Percentiles rank a stretch among this genome's conserved stretches.
Evolutionary conservation across 2,113 vertebrate genomes (phyloP).

Genomic region (Callochromis pleurospilus): DNA sequence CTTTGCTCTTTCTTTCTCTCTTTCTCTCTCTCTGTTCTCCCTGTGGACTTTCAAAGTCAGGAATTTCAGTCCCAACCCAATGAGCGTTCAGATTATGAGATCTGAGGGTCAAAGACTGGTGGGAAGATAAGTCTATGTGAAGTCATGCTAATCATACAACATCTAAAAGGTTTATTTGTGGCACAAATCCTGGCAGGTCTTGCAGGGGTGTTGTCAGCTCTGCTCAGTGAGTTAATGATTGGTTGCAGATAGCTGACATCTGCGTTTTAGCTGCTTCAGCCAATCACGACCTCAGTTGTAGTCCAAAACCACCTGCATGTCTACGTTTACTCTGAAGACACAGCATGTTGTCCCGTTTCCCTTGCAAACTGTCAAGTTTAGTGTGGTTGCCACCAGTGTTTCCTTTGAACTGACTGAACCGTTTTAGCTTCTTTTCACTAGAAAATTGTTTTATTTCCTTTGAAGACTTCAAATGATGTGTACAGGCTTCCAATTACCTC

Average conservation of each 20-base stretch:
- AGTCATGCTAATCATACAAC: neutral
- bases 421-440: neutral
- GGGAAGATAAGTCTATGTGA: neutral
- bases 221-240: neutral
- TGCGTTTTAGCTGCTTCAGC: neutral
- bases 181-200: neutral
- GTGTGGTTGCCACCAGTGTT: slow-evolving; percentile 15
- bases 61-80: slow-evolving; percentile 33
- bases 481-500: fast-evolving
- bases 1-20: neutral
- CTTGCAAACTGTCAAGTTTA: neutral
- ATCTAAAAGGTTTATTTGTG: neutral
- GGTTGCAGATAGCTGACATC: neutral
- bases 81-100: slow-evolving; percentile 70
- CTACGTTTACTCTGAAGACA: neutral
- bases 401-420: neutral
- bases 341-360: slow-evolving; percentile 43
- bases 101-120: slow-evolving; percentile 48
- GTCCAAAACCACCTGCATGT: slow-evolving; percentile 22
- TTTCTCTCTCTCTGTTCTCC: neutral
- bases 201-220: neutral
- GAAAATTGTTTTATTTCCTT: neutral
- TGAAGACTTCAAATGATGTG: neutral
- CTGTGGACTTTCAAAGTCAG: slow-evolving; percentile 9
- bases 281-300: neutral